Evolutionary conservation across 2,797 vertebrate species (phyloP).

Genomic region (Epinephelus coioides): DNA sequence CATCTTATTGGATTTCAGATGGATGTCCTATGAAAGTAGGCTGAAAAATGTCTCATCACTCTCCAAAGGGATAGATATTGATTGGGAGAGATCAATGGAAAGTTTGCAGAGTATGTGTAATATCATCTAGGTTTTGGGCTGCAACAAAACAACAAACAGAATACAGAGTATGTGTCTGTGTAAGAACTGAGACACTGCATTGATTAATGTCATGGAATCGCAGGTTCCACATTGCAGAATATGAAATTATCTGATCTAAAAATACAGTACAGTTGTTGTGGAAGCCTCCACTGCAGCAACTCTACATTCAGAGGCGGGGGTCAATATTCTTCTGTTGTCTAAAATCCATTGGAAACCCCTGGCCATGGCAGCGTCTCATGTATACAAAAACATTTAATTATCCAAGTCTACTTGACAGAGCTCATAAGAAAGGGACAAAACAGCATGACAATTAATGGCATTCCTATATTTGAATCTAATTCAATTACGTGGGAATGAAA

Average conservation of each 20-base stretch:
- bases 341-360: conserved; percentile 2
- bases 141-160: conserved; percentile 45
- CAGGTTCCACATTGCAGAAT: conserved; percentile 7
- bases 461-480: background rate
- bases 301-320: background rate
- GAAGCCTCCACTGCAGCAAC: background rate
- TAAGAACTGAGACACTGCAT: conserved; percentile 15
- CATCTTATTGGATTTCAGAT: conserved; percentile 48
- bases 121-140: conserved; percentile 34
- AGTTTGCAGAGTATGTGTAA: conserved; percentile 41
- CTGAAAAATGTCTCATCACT: conserved; percentile 57
- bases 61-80: conserved; percentile 58
- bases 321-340: conserved; percentile 10
- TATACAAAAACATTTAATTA: background rate
- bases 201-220: conserved; percentile 21
- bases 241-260: conserved; percentile 25
- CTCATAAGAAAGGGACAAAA: background rate
- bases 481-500: background rate
- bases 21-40: conserved; percentile 48
- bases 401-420: background rate
- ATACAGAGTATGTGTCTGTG: conserved; percentile 25
- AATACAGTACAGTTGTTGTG: background rate
- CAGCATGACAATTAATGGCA: background rate
- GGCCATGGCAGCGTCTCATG: background rate
- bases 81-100: conserved; percentile 57